phyloP scores from a whole-genome alignment of 2,888 invertebrate species.

The Hirtodrosophila trivittata region DNA sequence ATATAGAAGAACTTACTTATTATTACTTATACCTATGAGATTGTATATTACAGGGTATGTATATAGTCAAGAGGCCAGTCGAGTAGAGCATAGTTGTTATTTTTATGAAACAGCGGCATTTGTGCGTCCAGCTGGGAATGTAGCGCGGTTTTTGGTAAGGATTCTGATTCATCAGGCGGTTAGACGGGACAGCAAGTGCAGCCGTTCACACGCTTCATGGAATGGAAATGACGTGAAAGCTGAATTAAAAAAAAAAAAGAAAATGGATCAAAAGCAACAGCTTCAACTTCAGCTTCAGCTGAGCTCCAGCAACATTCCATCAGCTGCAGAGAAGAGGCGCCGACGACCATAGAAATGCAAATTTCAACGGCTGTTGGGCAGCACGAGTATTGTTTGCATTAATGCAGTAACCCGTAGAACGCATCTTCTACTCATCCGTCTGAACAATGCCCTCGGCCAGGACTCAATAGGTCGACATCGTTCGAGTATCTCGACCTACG shows the following conservation, averaged over 20 bases:
- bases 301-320: conserved; percentile 40
- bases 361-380: conserved; percentile 30
- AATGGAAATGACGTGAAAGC: conserved; percentile 42
- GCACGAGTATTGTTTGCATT: conserved; percentile 37
- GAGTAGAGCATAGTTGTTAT: conserved; percentile 17
- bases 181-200: conserved; percentile 45
- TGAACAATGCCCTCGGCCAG: neutral
- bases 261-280: conserved; percentile 20
- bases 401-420: conserved; percentile 28
- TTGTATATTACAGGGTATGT: conserved; percentile 23
- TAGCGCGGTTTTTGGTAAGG: conserved; percentile 28
- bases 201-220: conserved; percentile 53
- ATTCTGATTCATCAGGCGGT: conserved; percentile 23
- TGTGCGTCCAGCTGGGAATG: conserved; percentile 36
- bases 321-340: conserved; percentile 16
- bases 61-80: neutral
- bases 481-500: conserved; percentile 12
- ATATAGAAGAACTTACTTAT: too few relatives aligned
- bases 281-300: too few relatives aligned
- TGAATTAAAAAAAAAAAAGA: conserved; percentile 23
- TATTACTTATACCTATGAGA: too few relatives aligned
- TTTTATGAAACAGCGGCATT: conserved; percentile 31
- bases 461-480: neutral
- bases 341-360: conserved; percentile 59
- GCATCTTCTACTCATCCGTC: conserved; percentile 16